Evolutionary conservation across 2,113 vertebrate genomes (phyloP), one percentile per base, ranked within the genome.

Genomic region (Motacilla alba): DNA sequence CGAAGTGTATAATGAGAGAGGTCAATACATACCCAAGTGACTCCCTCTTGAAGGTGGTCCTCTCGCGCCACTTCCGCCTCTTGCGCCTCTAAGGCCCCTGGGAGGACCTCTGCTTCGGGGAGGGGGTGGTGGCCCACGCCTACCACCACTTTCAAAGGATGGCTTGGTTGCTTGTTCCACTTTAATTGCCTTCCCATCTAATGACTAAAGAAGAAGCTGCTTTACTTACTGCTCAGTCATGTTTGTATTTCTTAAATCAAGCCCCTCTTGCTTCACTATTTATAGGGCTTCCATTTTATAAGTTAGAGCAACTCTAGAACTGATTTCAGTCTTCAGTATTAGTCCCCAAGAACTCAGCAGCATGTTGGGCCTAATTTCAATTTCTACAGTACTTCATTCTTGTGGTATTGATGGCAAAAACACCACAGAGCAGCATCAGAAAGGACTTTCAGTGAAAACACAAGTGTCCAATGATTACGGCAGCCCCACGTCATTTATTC

Each of bases 121-220:
- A 96, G 99, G 98, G 93, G 99, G 98, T 37, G 98, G 97, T 15
- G 98, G 99, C 56, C 99, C 99, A 79, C 99, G 98, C 44, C 99
- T 98, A 58, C 98, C 98, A 83, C 97, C 97, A 92, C 98, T 98
- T 96, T 99, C 99, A 98, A 99, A 99, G 90, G 98, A 98, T 90
- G 99, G 99, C 92, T 99, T 99, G 93, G 99, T 99, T 73, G 99
- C 99, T 98, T 99, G 99, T 96, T 99, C 99, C 87, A 99, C 99
- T 97, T 99, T 99, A 96, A 99, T 99, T 88, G 99, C 98, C 94
- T 99, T 99, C 68, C 99, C 99, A 98, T 99, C 99, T 93, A 99
- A 98, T 68, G 99, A 99, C 99, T 99, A 91, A 89, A 93, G 94
- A 85, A 95, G 84, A 92, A 95, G 89, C 96, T 94, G 94, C 89